A percentile compares a stretch with the other conserved stretches of the same genome.
Evolutionary conservation across 2,113 vertebrate genomes (phyloP).

Genomic region (Axis porcinus): DNA sequence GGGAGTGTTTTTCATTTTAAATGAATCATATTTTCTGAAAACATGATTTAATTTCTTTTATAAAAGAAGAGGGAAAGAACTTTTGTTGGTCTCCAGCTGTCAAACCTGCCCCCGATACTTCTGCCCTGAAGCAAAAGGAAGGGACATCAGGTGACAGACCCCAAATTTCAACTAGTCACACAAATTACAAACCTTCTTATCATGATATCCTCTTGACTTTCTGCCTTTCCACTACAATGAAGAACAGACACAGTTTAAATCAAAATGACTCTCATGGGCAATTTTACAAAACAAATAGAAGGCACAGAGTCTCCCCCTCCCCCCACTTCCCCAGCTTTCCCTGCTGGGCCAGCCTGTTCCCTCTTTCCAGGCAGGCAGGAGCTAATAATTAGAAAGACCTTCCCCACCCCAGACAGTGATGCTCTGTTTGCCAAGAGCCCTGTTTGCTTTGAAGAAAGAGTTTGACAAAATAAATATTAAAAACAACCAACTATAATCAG

Average conservation of each 20-base stretch:
- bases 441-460: conserved; percentile 23
- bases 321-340: not conserved
- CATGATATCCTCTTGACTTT: conserved; percentile 49
- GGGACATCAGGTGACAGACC: conserved; percentile 65
- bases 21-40: not conserved
- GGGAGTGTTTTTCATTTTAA: not conserved
- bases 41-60: conserved; percentile 25
- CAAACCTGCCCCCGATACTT: not conserved
- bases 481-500: not conserved
- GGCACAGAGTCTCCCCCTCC: not conserved
- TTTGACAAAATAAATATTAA: conserved; percentile 38
- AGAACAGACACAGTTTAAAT: conserved; percentile 64
- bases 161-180: conserved; percentile 69
- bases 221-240: conserved; percentile 51
- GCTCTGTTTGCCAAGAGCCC: not conserved
- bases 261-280: conserved; percentile 60
- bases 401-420: not conserved
- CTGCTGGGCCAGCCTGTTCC: conserved; percentile 34
- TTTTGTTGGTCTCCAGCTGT: conserved; percentile 49
- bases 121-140: conserved; percentile 59
- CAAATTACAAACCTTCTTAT: conserved; percentile 69
- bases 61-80: conserved; percentile 26
- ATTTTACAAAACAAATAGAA: conserved; percentile 62
- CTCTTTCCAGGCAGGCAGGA: not conserved
- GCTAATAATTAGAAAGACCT: conserved; percentile 34